phyloP scores from a whole-genome alignment of 2,113 vertebrate species.

The Brachypteracias leptosomus region DNA sequence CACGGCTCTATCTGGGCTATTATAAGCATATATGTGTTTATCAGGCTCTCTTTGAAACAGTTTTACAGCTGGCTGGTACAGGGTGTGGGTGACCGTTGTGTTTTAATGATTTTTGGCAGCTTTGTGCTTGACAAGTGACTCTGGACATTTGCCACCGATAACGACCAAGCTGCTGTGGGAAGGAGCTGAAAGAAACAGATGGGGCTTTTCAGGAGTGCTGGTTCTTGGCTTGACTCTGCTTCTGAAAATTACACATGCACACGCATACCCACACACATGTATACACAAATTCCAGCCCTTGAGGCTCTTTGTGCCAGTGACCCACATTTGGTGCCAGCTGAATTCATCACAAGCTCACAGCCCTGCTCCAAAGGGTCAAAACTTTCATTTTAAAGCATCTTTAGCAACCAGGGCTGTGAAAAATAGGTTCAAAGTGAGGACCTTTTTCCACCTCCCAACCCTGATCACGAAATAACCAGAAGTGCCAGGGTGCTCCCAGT shows the following conservation, averaged over 20 bases:
- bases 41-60: background rate
- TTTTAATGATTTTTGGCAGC: constrained; percentile 54
- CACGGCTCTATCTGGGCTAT: background rate
- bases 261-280: background rate
- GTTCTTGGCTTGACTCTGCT: background rate
- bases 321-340: background rate
- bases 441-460: background rate
- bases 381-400: background rate
- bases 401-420: background rate
- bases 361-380: fast-evolving
- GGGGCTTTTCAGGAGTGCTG: constrained; percentile 26
- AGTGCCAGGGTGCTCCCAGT: background rate
- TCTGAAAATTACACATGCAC: background rate
- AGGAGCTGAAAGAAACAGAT: constrained; percentile 22
- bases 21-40: background rate
- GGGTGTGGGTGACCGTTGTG: background rate
- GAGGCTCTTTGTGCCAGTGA: background rate
- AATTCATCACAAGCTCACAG: background rate
- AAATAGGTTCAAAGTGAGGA: background rate
- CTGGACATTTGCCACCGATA: constrained; percentile 56
- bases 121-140: background rate
- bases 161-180: background rate
- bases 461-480: background rate
- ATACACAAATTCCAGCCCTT: background rate
- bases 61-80: background rate